Evolutionary conservation across 2,113 vertebrate species (phyloP), one percentile per base, ranked within the genome.

Genomic region (Cavia aperea): DNA sequence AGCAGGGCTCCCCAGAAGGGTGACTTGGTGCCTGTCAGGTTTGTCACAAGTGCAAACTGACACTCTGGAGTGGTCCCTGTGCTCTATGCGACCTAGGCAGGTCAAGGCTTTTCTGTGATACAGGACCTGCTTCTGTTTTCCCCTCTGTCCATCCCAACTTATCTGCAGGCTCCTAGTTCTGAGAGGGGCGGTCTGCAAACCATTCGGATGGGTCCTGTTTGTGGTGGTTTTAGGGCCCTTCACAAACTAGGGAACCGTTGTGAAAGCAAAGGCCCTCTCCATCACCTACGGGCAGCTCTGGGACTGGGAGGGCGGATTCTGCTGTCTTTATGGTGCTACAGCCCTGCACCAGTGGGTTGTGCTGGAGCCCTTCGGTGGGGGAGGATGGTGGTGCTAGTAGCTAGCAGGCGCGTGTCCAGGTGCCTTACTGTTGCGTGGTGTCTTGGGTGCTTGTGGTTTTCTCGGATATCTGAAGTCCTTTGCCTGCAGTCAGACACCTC

Each of bases 41-140:
- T 51, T 60, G 68, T 89, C 49, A 26, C 1, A 65, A 66, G n/a
- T 2, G 8, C 14, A 14, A 2, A 1, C 16, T 26, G 5, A 7
- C 1, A 23, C 4, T n/a, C 43, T 33, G 1, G 13, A 19, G 24
- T 1, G 0, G 2, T 24, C 1, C n/a, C 24, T 24, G 5, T 11
- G n/a, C 62, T 54, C 39, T 49, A 43, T 70, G 58, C 1, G 16
- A 7, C 3, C 0, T 5, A 2, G n/a, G 24, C 21, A 36, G 39
- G 36, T 39, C 4, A 8, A 62, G n/a, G 51, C 31, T 54, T 46
- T 62, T 31, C 51, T 31, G 29, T 66, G 31, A 15, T 3, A 4
- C 9, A 51, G 72, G 68, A 21, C 79, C 51, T 43, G 23, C 18
- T 31, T 66, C 16, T 13, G 2, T 10, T 49, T 29, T 33, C 46